Evolutionary conservation across 1,140 invertebrate species (phyloP).

Genomic region (Leptinotarsa lineolata): DNA sequence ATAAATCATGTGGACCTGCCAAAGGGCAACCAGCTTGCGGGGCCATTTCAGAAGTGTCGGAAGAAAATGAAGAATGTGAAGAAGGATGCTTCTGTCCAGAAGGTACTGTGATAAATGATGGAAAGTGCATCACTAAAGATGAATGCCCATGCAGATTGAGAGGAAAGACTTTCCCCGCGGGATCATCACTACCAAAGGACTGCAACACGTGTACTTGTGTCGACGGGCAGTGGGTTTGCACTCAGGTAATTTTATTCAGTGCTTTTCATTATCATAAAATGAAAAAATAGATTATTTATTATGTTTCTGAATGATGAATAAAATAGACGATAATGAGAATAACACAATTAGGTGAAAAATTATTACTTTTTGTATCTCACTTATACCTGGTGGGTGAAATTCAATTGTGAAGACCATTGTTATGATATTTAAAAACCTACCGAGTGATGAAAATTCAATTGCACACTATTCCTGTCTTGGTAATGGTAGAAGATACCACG

Average conservation of each 20-base stretch:
- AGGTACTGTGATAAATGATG: slow-evolving; percentile 72
- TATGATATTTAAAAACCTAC: too few relatives aligned
- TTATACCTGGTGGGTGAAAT: too few relatives aligned
- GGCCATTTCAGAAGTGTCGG: slow-evolving; percentile 45
- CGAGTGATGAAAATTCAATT: too few relatives aligned
- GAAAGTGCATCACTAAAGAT: slow-evolving; percentile 70
- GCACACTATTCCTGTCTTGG: too few relatives aligned
- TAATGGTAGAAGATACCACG: too few relatives aligned
- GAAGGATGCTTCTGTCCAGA: slow-evolving; percentile 87
- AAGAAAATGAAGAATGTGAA: slow-evolving; percentile 64
- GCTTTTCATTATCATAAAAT: background rate
- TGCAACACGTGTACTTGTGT: slow-evolving; percentile 83
- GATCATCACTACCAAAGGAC: slow-evolving; percentile 72
- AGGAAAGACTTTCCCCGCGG: slow-evolving; percentile 76
- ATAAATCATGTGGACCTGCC: slow-evolving; percentile 69
- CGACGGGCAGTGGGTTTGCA: slow-evolving; percentile 79
- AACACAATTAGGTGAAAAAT: too few relatives aligned
- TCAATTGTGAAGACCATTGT: too few relatives aligned
- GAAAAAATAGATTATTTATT: too few relatives aligned
- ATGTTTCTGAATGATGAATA: too few relatives aligned
- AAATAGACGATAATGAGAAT: too few relatives aligned
- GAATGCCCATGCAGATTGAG: slow-evolving; percentile 80
- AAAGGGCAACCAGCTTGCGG: slow-evolving; percentile 58
- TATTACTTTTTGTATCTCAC: too few relatives aligned
- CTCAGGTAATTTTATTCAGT: slow-evolving; percentile 55